Evolutionary conservation across 1,140 invertebrate genomes (phyloP), one percentile per base, ranked within the genome.

Genomic region (Saccostrea echinata): DNA sequence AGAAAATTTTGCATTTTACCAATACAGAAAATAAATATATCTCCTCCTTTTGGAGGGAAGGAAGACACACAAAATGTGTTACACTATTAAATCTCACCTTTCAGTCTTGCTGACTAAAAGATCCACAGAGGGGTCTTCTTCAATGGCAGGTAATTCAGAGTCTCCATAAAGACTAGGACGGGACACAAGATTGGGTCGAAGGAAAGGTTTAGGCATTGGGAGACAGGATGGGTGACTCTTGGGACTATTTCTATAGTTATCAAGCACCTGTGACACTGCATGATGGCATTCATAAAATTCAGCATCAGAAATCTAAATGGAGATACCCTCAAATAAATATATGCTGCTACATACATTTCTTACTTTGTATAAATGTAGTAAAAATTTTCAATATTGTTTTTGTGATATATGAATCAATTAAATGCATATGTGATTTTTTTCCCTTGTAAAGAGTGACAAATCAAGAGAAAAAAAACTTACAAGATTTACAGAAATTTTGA

Each of bases 221-320:
- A 91, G 85, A 87, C 88, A 89, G 53, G 53, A 33, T 51, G 88
- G 91, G 87, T 88, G 88, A 64, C 33, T 86, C 9, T 57, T 43
- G 51, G 89, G 91, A n/a, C 87, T 71, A 35, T 61, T 84, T 12
- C 30, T 84, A 71, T 90, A 91, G n/a, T 84, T 84, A 18, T 89
- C 83, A 11, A 91, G 51, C 21, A 88, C 87, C 61, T 53, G 64
- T 68, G 33, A 82, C 51, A 91, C 82, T 84, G 84, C 84, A 30
- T 81, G 43, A 33, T 90, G 85, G 43, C 91, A 92, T 64, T 90
- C 91, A 87, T 89, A 90, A n/a, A 92, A 80, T 68, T 92, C 91
- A 21, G 90, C 89, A 68, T 92, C 91, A 35, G 64, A 71, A 8
- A 92, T 68, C 91, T 92, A 84, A 4, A 87, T 21, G 18, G 57